Percentiles rank a stretch among this genome's conserved stretches.
Evolutionary conservation across 2,113 vertebrate species (phyloP).

Genomic region (Arizona elegans): DNA sequence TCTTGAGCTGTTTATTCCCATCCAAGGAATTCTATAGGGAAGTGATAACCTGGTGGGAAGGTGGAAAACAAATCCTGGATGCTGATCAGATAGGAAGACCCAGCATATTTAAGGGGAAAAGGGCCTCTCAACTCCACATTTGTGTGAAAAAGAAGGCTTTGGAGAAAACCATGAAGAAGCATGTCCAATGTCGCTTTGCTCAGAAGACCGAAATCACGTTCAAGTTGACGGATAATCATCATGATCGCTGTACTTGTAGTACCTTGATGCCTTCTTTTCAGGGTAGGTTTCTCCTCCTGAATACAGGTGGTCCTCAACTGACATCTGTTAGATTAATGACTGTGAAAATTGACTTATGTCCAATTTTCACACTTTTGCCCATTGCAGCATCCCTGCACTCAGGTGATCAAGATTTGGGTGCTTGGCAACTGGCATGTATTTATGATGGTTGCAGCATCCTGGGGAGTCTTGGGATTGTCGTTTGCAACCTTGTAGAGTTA

Average conservation of each 20-base stretch:
- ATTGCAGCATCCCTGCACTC: background rate
- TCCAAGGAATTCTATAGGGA: background rate
- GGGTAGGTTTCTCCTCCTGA: background rate
- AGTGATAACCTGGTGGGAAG: conserved; percentile 52
- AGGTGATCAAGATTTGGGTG: background rate
- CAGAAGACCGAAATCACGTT: conserved; percentile 47
- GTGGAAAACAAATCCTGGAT: conserved; percentile 5
- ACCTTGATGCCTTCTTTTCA: background rate
- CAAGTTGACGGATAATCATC: conserved; percentile 33
- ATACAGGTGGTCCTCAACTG: background rate
- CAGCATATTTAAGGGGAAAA: conserved; percentile 34
- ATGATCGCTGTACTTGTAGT: background rate
- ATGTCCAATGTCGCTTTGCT: conserved; percentile 18
- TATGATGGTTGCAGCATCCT: background rate
- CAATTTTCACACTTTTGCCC: background rate
- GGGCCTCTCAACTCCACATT: conserved; percentile 46
- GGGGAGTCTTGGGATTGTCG: too few species aligned
- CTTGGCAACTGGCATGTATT: background rate
- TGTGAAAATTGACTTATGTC: too few species aligned
- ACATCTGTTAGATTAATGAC: too few species aligned
- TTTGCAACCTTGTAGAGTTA: background rate
- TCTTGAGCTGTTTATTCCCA: background rate
- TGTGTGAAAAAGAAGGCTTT: conserved; percentile 38
- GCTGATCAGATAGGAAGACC: background rate
- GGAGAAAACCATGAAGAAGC: conserved; percentile 4